Percentiles rank a stretch among this genome's conserved stretches.
phyloP scores from a whole-genome alignment of 2,888 invertebrate species.

The Clepsis dumicolana region DNA sequence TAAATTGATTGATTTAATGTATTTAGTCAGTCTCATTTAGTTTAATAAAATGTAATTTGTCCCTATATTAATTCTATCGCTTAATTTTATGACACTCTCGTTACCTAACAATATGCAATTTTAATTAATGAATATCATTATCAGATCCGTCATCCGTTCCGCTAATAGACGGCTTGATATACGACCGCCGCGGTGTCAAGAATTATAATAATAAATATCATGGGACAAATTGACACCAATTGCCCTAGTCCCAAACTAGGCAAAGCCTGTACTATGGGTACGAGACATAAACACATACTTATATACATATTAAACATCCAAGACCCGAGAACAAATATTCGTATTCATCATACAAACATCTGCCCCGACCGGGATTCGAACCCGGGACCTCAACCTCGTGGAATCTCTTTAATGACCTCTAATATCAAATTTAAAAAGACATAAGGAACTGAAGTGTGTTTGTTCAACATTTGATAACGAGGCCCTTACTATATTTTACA shows the following conservation, averaged over 20 bases:
- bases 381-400: too few relatives aligned
- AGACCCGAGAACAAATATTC: too few relatives aligned
- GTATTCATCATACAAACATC: too few relatives aligned
- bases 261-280: too few relatives aligned
- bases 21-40: neutral
- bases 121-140: slow-evolving; percentile 9
- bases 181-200: neutral
- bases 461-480: neutral
- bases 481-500: neutral
- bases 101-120: slow-evolving; percentile 1
- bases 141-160: neutral
- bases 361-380: too few relatives aligned
- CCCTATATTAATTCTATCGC: neutral
- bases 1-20: neutral
- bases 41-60: neutral
- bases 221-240: too few relatives aligned
- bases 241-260: too few relatives aligned
- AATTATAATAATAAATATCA: too few relatives aligned
- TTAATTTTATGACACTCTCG: neutral
- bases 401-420: neutral
- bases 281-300: too few relatives aligned
- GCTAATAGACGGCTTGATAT: neutral
- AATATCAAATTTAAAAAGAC: neutral
- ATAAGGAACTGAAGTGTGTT: neutral
- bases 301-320: too few relatives aligned